Conservation (phyloP, 2,797 vertebrate genomes). For the Rhinichthys osculus region DNA sequence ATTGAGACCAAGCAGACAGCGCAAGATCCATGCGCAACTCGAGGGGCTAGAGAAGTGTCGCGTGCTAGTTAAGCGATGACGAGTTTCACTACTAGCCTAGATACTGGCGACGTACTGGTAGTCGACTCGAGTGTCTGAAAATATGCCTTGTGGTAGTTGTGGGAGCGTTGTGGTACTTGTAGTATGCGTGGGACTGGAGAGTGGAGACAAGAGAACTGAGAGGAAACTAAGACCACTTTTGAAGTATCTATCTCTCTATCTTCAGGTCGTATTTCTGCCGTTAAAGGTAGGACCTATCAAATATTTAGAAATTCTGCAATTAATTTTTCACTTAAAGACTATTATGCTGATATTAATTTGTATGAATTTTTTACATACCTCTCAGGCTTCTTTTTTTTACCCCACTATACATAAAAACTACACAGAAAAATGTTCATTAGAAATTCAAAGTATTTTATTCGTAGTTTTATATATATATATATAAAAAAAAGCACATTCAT, state of each 20-base stretch:
- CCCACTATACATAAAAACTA: not conserved
- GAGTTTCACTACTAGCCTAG: not conserved
- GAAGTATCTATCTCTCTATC: not conserved
- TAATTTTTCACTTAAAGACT: too few species aligned
- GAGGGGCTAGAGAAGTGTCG: not conserved
- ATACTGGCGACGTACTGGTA: not conserved
- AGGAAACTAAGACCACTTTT: not conserved
- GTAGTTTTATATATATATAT: slow-evolving; percentile 2
- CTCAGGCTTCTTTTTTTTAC: not conserved
- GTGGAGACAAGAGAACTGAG: not conserved
- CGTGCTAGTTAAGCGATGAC: not conserved
- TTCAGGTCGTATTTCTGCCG: not conserved
- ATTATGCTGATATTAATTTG: too few species aligned
- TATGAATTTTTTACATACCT: too few species aligned
- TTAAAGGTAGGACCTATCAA: not conserved
- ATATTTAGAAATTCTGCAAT: not conserved
- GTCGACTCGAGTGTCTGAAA: not conserved
- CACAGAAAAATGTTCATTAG: not conserved
- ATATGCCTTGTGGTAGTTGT: not conserved
- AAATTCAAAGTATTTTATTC: slow-evolving; percentile 35
- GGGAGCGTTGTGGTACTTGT: not conserved
- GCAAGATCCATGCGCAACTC: not conserved
- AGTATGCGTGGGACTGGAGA: not conserved
- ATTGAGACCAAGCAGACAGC: not conserved
- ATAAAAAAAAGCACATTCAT: slow-evolving; percentile 30